phyloP scores from a whole-genome alignment of 2,113 vertebrate genomes.

The Aepyceros melampus region DNA sequence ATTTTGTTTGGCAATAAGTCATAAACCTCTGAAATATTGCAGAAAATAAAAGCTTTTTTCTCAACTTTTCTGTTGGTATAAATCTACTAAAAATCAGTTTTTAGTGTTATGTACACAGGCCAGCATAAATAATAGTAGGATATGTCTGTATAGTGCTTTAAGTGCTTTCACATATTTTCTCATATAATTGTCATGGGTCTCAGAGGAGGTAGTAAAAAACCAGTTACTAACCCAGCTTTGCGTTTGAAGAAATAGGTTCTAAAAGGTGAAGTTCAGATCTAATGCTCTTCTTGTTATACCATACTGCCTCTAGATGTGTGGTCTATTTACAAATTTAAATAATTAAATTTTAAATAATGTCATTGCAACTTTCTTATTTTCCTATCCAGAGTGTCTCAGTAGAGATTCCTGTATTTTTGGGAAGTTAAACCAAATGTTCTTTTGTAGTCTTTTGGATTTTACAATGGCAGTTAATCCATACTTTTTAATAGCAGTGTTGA shows the following conservation, averaged over 20 bases:
- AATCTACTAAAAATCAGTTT: constrained; percentile 29
- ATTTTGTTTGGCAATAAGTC: not conserved
- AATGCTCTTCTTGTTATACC: not conserved
- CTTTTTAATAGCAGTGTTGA: not conserved
- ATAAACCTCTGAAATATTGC: not conserved
- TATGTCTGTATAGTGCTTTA: not conserved
- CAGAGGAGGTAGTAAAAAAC: not conserved
- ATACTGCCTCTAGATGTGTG: not conserved
- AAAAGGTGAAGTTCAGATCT: not conserved
- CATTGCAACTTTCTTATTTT: not conserved
- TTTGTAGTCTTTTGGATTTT: not conserved
- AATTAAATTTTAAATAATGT: constrained; percentile 14
- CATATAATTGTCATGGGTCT: not conserved
- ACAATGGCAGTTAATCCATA: not conserved
- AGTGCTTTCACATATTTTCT: not conserved
- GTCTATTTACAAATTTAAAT: constrained; percentile 4
- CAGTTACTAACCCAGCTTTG: constrained; percentile 6
- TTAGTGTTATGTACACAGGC: not conserved
- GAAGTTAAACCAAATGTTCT: not conserved
- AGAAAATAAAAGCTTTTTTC: not conserved
- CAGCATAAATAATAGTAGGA: not conserved
- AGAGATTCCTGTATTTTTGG: not conserved
- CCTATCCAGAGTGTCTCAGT: not conserved
- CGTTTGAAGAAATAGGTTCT: constrained; percentile 15
- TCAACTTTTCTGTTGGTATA: not conserved